These are phyloP conservation scores for Drosophila virilis DNA, from an alignment of 1,140 invertebrate species.

Conservation along the genomic window DNA sequence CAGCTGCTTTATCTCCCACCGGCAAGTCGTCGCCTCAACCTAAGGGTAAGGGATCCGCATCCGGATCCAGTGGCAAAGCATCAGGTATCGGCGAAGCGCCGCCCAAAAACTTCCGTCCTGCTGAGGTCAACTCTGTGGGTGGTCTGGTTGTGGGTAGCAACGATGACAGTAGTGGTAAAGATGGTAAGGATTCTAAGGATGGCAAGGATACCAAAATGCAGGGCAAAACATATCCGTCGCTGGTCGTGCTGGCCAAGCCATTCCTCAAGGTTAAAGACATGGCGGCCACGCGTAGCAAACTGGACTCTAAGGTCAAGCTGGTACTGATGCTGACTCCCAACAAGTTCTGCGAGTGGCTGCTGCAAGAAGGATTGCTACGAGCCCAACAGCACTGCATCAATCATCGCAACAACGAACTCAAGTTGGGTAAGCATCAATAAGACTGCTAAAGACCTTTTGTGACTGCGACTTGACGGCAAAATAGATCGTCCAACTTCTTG, in stretches of 20 bases:
- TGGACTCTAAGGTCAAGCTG: constrained; percentile 91
- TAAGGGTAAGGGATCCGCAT: constrained; percentile 44
- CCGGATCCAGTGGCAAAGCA: constrained; percentile 36
- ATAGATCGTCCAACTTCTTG: neutral
- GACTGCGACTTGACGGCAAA: neutral
- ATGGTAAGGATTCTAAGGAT: constrained; percentile 87
- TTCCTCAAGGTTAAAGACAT: constrained; percentile 89
- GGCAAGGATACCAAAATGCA: constrained; percentile 88
- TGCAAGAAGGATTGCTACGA: constrained; percentile 91
- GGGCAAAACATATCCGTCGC: constrained; percentile 92
- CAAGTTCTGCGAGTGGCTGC: constrained; percentile 94
- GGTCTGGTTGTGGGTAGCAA: constrained; percentile 87
- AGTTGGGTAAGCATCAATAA: constrained; percentile 86
- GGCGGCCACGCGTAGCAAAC: constrained; percentile 85
- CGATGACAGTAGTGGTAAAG: constrained; percentile 83
- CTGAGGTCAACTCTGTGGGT: constrained; percentile 88
- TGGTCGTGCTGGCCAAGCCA: constrained; percentile 92
- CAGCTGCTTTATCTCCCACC: constrained; percentile 11
- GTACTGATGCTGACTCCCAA: constrained; percentile 91
- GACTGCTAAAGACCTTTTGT: neutral
- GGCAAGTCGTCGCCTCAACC: constrained; percentile 56
- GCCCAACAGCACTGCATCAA: constrained; percentile 90
- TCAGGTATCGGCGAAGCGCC: constrained; percentile 51
- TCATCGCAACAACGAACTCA: constrained; percentile 88
- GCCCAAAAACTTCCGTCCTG: constrained; percentile 85